Base-by-base conservation (phyloP, 2,888 invertebrate species). In the Hydropsyche betteni region DNA sequence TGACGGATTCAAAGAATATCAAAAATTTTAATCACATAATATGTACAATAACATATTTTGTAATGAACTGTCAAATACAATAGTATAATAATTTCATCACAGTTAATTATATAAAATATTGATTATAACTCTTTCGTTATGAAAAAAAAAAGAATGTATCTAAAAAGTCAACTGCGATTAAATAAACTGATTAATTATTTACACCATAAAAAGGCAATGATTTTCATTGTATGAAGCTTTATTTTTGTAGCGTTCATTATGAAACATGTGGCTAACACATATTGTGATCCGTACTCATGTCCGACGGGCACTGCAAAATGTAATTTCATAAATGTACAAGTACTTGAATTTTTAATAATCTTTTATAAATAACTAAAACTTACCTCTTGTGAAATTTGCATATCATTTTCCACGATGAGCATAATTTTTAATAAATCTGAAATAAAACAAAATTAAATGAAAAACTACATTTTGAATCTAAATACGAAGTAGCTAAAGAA, bases 341-440 rank as follows among this genome's bases (percentile, higher is more conserved):
- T 51, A 12, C 10, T 51, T 51, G 2, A 51, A 8, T 51, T 51
- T 51, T 1, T 51, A 0, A 51, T 24, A 16, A 61, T 33, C 24
- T 10, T 55, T 16, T 10, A n/a, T 38, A 55, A 24, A 5, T 55
- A 68, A 44, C 51, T 64, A 68, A 12, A 69, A 74, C 74, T 16
- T 55, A 78, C 78, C 76, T 78, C 76, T 64, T 76, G 70, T 69
- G 53, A 70, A 50, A 38, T 38, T 71, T 75, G 38, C 16, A 34
- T 24, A 69, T 74, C 73, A 73, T 34, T 64, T 36, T 50, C 75
- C 38, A 78, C 69, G 12, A 33, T 44, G 38, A 78, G 10, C 83
- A 83, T 80, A 83, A 83, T 78, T 84, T 84, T 84, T 74, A 85
- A 83, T 83, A 85, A 83, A 84, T 85, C 90, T 90, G 85, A 75